Evolutionary conservation across 2,797 vertebrate genomes (phyloP).

Genomic region (Xenentodon cancila): DNA sequence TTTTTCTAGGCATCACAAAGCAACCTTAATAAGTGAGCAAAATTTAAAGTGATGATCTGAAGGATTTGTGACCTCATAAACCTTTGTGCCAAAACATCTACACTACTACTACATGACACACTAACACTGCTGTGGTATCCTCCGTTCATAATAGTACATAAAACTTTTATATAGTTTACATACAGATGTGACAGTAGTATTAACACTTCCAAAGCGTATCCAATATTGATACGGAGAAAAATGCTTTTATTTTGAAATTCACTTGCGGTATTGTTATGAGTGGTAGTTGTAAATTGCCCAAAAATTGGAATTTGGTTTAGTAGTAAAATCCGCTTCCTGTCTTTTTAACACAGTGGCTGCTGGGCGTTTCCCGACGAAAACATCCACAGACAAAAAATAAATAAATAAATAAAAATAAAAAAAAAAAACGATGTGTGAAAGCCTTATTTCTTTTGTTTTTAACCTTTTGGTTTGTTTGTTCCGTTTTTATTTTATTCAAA

Average conservation of each 20-base stretch:
- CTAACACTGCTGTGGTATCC: no score
- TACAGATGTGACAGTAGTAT: background rate
- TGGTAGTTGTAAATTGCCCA: background rate
- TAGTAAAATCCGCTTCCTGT: conserved; percentile 75
- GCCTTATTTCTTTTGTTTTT: background rate
- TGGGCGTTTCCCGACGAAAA: conserved; percentile 74
- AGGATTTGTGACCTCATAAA: no score
- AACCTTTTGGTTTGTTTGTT: background rate
- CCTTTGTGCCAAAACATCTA: no score
- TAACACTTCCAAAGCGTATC: background rate
- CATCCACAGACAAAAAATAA: conserved; percentile 16
- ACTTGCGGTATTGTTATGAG: background rate
- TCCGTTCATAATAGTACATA: no score
- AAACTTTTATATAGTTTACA: no score
- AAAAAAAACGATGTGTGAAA: conserved; percentile 2
- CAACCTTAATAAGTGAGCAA: no score
- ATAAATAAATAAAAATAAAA: no score
- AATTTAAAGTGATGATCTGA: no score
- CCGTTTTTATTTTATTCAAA: background rate
- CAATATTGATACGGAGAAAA: background rate
- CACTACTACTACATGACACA: no score
- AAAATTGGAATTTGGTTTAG: conserved; percentile 32
- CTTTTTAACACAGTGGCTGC: conserved; percentile 68
- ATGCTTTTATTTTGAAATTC: conserved; percentile 48
- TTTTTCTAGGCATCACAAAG: no score